A percentile compares a stretch with the other conserved stretches of the same genome.
These are phyloP conservation scores for Pyrrhia umbra DNA, from an alignment of 2,888 invertebrate genomes.

Conservation along the genomic window DNA sequence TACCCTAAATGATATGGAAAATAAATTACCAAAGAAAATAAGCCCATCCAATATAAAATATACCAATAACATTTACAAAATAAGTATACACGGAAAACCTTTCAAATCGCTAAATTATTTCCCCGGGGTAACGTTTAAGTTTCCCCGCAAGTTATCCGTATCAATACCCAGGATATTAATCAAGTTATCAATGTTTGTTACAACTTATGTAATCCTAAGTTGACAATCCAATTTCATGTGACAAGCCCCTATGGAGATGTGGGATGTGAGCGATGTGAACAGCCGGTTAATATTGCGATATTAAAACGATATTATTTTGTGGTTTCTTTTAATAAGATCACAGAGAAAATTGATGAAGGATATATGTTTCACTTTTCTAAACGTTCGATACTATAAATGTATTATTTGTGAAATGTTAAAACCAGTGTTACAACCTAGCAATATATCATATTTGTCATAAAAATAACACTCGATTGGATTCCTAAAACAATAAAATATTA, in stretches of 20 bases:
- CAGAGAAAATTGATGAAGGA: too few relatives aligned
- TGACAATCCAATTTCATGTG: slow-evolving; percentile 72
- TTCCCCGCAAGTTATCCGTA: slow-evolving; percentile 15
- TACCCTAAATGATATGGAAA: background rate
- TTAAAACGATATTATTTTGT: background rate
- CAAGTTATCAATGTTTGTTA: slow-evolving; percentile 54
- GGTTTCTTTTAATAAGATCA: background rate
- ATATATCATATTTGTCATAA: too few relatives aligned
- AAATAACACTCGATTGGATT: too few relatives aligned
- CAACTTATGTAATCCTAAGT: slow-evolving; percentile 65
- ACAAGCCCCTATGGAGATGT: slow-evolving; percentile 64
- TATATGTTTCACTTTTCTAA: too few relatives aligned
- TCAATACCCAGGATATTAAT: slow-evolving; percentile 54
- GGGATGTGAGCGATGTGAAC: background rate
- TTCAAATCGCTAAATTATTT: slow-evolving; percentile 12
- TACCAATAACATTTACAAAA: background rate
- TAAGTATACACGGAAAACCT: background rate
- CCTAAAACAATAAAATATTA: too few relatives aligned
- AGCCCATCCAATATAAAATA: background rate
- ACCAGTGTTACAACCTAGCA: too few relatives aligned
- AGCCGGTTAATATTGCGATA: slow-evolving; percentile 12
- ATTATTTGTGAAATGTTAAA: too few relatives aligned
- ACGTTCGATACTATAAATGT: too few relatives aligned
- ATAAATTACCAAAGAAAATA: background rate
- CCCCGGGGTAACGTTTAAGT: slow-evolving; percentile 30